Evolutionary conservation across 2,113 vertebrate genomes (phyloP).

Genomic region (Protobothrops mucrosquamatus): DNA sequence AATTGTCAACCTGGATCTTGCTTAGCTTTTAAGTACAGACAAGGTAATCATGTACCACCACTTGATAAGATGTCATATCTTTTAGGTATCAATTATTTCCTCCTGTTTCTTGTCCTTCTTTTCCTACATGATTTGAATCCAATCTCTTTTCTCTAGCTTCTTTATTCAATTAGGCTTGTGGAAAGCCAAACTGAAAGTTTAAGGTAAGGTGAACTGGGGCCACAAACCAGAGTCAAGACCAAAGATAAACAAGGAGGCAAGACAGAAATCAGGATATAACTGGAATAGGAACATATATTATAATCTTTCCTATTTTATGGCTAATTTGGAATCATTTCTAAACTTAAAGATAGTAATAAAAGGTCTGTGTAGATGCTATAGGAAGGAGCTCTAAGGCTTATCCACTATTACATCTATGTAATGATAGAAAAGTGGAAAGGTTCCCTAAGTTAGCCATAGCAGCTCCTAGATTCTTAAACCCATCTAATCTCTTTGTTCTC

Average conservation of each 20-base stretch:
- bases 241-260: not conserved
- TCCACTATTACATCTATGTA: not conserved
- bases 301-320: not conserved
- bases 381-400: not conserved
- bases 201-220: not conserved
- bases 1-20: not conserved
- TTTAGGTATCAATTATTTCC: not conserved
- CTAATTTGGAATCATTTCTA: too few relatives aligned
- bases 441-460: not conserved
- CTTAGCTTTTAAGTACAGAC: not conserved
- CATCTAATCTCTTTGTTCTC: too few relatives aligned
- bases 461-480: not conserved
- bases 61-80: not conserved
- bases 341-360: not conserved
- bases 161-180: not conserved
- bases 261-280: not conserved
- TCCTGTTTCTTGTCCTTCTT: not conserved
- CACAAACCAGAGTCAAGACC: not conserved
- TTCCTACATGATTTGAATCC: not conserved
- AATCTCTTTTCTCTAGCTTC: not conserved
- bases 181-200: not conserved
- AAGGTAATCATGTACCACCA: not conserved
- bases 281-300: not conserved
- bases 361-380: not conserved
- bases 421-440: not conserved